These are phyloP conservation scores for Anneissia japonica DNA, from an alignment of 35 echinoderm and acorn worm genomes.

Conservation along the genomic window DNA sequence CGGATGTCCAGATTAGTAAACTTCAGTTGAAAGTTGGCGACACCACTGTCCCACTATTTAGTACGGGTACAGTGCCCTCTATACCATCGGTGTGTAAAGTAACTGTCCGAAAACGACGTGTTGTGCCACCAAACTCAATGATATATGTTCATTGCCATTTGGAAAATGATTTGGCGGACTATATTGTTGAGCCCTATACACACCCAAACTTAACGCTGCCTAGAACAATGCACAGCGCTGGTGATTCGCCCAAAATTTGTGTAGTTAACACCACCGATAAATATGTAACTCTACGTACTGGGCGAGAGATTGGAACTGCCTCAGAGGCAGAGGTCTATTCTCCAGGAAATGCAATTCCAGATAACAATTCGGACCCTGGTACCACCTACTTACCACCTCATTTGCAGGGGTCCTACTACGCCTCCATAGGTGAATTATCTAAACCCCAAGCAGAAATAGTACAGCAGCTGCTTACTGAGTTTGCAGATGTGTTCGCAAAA, in stretches of 20 bases:
- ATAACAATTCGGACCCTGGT: too few relatives aligned
- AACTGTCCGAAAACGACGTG: background rate
- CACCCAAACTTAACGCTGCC: background rate
- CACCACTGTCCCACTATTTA: background rate
- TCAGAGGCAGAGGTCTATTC: background rate
- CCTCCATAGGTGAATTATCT: too few relatives aligned
- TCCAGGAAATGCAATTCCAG: background rate
- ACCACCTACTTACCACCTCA: too few relatives aligned
- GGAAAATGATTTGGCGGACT: background rate
- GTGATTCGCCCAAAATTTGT: background rate
- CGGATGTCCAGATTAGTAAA: background rate
- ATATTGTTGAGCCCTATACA: background rate
- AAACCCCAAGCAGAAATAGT: too few relatives aligned
- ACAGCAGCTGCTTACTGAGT: too few relatives aligned
- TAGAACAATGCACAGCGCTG: background rate
- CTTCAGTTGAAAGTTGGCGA: background rate
- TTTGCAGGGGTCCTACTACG: too few relatives aligned
- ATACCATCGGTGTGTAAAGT: background rate
- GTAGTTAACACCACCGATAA: background rate
- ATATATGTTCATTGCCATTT: background rate
- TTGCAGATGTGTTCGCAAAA: constrained; percentile 26
- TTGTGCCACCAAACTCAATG: constrained; percentile 14
- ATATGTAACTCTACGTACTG: too few relatives aligned
- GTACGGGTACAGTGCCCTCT: too few relatives aligned
- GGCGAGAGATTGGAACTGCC: too few relatives aligned